Base-by-base conservation (phyloP, 2,113 vertebrate genomes). In the Chitala chitala region DNA sequence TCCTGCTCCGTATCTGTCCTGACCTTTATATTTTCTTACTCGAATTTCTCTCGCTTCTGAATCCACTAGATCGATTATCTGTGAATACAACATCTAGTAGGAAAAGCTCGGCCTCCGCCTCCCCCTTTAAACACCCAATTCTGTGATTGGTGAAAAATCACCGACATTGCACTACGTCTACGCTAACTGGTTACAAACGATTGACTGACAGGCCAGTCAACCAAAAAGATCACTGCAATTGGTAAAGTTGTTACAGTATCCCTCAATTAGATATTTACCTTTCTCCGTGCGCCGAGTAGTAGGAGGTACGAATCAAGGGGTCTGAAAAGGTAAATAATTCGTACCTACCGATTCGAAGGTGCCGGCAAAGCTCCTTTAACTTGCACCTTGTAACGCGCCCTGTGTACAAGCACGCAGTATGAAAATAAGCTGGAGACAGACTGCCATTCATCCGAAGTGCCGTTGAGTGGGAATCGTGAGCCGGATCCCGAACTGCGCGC, bases 21-120 rank as follows among this genome's bases (percentile, higher is more conserved):
- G 64, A 46, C 40, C 42, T 46, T 46, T 68, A 46, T 68, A 48
- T 68, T 48, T 46, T 46, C 40, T 38, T 46, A 46, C 40, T 46
- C 44, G 24, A n/a, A 68, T 26, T 68, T 42, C 64, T 68, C 40
- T 68, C 24, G 64, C 40, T 68, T 24, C 42, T 46, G 40, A 68
- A 68, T 68, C 24, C 64, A 26, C 64, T 46, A 38, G 64, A 68
- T 68, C 64, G 64, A 68, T 48, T 68, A 44, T 68, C 64, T 68
- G 64, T 46, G 64, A 68, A 68, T 46, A 68, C 42, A 24, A 42
- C 20, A 46, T 68, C 64, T 29, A 46, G 64, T 24, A 68, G 64
- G 59, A 38, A 63, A 63, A 63, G 31, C 59, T 38, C 59, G 59
- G 59, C 59, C 59, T 63, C 64, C 38, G n/a, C 38, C 64, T 22